Evolutionary conservation across 2,113 vertebrate genomes (phyloP), one percentile per base, ranked within the genome.

Genomic region (Holacanthus passer): DNA sequence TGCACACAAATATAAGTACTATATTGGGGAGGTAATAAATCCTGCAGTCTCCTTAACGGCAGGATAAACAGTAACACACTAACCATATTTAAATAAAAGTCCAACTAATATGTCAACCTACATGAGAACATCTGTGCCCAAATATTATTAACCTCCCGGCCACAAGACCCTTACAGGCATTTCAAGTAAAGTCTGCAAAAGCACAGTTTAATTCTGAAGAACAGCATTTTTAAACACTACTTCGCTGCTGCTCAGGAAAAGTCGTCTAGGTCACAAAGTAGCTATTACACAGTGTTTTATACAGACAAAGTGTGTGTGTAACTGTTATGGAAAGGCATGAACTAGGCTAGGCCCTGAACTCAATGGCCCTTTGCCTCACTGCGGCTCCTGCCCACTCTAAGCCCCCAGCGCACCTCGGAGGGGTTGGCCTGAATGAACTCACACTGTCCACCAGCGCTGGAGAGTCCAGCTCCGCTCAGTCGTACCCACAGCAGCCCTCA

Each of bases 401-500:
- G 60, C 59, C 69, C 65, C n/a, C 70, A 32, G 72, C 19, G 32
- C 24, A 81, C 62, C 71, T 43, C 77, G 63, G 69, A 71, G 53
- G 29, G 37, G 70, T 14, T 65, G 82, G 55, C 68, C 78, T 76
- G 77, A 75, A 79, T 79, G 81, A 87, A 82, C 88, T 73, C 80
- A 45, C 73, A 73, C 77, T 75, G 87, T 83, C 76, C 77, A 69
- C 53, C 35, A 68, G 77, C 50, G 22, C 48, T 48, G 78, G 75
- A 50, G 77, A 2, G 39, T 67, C 88, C 66, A 50, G 82, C 73
- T 80, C 83, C 73, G 78, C 45, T 67, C 60, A 22, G 77, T 48
- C 53, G 27, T 48, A 63, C 87, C 90, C 91, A 77, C 91, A 88
- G 83, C 67, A 58, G 83, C 56, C 84, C 88, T 84, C 86, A 88